phyloP scores from a whole-genome alignment of 2,888 invertebrate genomes.

The Thymelicus sylvestris region DNA sequence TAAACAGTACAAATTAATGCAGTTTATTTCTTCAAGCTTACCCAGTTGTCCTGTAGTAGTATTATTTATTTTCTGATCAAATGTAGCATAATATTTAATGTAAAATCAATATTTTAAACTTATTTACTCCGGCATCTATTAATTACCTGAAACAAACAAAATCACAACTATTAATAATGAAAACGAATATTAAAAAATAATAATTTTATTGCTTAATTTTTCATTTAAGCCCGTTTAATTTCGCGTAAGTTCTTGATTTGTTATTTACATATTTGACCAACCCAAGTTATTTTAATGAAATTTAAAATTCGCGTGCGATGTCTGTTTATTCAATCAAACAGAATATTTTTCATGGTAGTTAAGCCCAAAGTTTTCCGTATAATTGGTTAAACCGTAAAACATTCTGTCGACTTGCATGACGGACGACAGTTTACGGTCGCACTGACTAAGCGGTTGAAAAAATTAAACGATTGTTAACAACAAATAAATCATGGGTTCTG shows the following conservation, averaged over 20 bases:
- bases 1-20: too few relatives aligned
- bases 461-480: too few relatives aligned
- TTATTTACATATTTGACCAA: neutral
- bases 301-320: constrained; percentile 15
- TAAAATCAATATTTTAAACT: neutral
- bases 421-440: constrained; percentile 4
- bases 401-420: constrained; percentile 26
- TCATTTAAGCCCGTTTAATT: too few relatives aligned
- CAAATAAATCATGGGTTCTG: neutral
- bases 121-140: neutral
- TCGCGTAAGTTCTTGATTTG: neutral
- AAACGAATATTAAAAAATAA: neutral
- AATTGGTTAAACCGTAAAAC: constrained; percentile 17
- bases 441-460: too few relatives aligned
- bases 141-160: constrained; percentile 31
- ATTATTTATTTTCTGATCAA: too few relatives aligned
- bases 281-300: constrained; percentile 5
- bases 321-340: constrained; percentile 1
- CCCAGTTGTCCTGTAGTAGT: too few relatives aligned
- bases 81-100: too few relatives aligned
- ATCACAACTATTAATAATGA: neutral
- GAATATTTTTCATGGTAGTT: constrained; percentile 32
- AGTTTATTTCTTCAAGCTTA: too few relatives aligned
- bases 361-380: constrained; percentile 21
- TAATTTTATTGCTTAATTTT: too few relatives aligned